Evolutionary conservation across 1,140 invertebrate species (phyloP), one percentile per base, ranked within the genome.

Genomic region (Ceratina australensis): DNA sequence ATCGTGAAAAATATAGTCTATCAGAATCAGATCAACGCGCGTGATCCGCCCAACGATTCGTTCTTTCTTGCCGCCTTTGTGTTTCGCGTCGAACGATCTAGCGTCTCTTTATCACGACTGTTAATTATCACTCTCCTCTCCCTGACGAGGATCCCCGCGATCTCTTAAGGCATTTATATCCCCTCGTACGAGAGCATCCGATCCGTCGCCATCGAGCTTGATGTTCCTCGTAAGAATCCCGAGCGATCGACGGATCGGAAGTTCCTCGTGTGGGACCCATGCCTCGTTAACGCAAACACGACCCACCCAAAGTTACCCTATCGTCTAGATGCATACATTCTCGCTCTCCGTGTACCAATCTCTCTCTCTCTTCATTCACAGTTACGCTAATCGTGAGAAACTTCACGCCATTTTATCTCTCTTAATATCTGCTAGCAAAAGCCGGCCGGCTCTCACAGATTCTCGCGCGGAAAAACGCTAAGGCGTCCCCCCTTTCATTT

Each of bases 361-460:
- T 42, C 33, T 57, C 13, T 42, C 63, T 22, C 18, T 33, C 24
- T 20, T 59, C 42, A 8, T 18, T 61, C 66, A 20, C 24, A 24
- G n/a, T 5, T 54, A 54, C 24, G 59, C 54, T 22, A 2, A 5
- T 42, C 52, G 7, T n/a, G 10, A 20, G 22, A 72, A 71, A 28
- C 22, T 59, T 20, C 50, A 13, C 49, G 66, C 22, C 60, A 12
- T 56, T 57, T 18, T 49, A 49, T 15, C 42, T 63, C 59, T 54
- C n/a, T n/a, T 50, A 71, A 56, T 57, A 65, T 79, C 28, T 56
- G 64, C 71, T 10, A 42, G 33, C n/a, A 42, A 10, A 42, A 10
- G 33, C 69, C 82, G 67, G 79, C 79, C 79, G 81, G 78, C 3
- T 42, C 10, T 80, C 76, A 81, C 81, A 72, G 81, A 83, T 72